Evolutionary conservation across 2,113 vertebrate species (phyloP).

Genomic region (Myrmophylax atrothorax): DNA sequence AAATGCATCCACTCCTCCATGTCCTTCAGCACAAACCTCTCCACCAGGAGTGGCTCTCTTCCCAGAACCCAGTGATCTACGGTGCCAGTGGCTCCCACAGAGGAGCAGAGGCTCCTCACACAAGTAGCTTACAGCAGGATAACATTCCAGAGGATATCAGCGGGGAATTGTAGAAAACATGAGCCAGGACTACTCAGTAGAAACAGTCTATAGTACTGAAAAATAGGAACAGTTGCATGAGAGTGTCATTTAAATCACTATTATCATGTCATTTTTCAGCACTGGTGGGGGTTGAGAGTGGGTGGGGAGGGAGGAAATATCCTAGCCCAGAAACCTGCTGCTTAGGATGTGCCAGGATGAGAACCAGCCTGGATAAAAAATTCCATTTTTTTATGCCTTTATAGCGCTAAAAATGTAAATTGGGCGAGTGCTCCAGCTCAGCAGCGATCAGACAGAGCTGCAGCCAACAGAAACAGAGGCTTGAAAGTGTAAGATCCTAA

Average conservation of each 20-base stretch:
- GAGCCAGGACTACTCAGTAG: rapidly evolving
- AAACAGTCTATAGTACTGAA: neutral
- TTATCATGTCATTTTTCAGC: neutral
- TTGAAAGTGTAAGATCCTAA: neutral
- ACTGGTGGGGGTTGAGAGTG: neutral
- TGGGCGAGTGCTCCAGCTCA: neutral
- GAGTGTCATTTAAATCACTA: neutral
- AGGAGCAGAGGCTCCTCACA: neutral
- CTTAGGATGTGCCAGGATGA: neutral
- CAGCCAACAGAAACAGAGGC: conserved; percentile 1
- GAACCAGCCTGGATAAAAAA: neutral
- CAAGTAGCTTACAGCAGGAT: neutral
- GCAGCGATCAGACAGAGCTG: neutral
- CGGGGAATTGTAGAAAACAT: neutral
- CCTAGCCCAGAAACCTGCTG: neutral
- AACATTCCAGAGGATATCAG: neutral
- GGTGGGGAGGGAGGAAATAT: neutral
- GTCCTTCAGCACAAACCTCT: neutral
- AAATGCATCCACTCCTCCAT: neutral
- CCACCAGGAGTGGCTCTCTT: neutral
- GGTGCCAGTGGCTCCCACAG: neutral
- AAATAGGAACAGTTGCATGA: neutral
- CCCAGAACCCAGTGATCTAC: neutral
- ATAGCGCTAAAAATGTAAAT: neutral
- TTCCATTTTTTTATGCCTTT: neutral